Evolutionary conservation across 23 tunicate species (phyloP).

Genomic region (Styela clava): DNA sequence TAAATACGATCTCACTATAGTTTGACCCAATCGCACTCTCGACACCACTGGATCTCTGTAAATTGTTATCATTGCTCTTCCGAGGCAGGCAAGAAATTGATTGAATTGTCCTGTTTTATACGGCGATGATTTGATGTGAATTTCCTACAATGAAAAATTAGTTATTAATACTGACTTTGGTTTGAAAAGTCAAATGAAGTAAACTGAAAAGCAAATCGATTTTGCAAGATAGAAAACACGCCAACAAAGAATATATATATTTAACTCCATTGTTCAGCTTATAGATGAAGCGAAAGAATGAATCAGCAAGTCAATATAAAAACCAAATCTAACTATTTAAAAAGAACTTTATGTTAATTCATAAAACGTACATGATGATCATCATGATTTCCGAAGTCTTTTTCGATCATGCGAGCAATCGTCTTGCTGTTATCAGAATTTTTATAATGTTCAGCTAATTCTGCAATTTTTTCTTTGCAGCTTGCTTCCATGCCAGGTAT

Average conservation of each 20-base stretch:
- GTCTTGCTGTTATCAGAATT: conserved; percentile 2
- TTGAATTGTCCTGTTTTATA: conserved; percentile 47
- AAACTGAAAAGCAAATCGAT: no score
- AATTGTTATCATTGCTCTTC: conserved; percentile 44
- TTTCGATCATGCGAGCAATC: neutral
- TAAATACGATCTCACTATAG: conserved; percentile 25
- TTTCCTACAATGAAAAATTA: neutral
- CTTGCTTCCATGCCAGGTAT: conserved; percentile 60
- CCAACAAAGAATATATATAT: no score
- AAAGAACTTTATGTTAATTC: no score
- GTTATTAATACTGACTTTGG: neutral
- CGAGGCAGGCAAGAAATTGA: conserved; percentile 48
- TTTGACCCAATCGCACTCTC: conserved; percentile 30
- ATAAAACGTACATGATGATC: no score
- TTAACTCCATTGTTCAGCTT: no score
- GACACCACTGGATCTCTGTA: conserved; percentile 51
- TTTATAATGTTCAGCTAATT: conserved; percentile 35
- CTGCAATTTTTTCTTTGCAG: conserved; percentile 49
- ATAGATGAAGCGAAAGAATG: no score
- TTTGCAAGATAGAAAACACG: no score
- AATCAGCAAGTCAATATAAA: no score
- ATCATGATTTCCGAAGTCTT: conserved; percentile 6
- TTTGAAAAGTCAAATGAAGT: no score
- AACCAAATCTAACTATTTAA: no score
- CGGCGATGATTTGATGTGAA: conserved; percentile 15